A percentile compares a stretch with the other conserved stretches of the same genome.
phyloP scores from a whole-genome alignment of 2,113 vertebrate genomes.

The Malurus cyaneus region DNA sequence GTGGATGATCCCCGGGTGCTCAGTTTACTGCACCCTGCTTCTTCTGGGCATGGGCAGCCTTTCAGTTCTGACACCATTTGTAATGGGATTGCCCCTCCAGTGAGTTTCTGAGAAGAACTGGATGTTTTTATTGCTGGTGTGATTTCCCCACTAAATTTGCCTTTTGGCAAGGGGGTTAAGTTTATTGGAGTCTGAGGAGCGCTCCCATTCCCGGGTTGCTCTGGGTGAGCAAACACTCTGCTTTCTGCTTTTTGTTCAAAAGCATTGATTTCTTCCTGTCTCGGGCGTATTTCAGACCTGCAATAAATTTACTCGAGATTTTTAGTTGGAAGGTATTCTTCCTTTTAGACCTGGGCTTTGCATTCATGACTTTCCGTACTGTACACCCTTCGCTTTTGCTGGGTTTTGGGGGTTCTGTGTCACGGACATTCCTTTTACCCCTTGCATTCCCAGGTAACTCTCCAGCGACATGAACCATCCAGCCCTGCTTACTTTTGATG shows the following conservation, averaged over 20 bases:
- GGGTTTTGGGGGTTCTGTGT: background rate
- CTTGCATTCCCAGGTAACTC: background rate
- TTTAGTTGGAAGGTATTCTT: background rate
- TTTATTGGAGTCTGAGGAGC: background rate
- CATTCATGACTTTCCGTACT: background rate
- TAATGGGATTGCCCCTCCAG: background rate
- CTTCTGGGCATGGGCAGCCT: too few species aligned
- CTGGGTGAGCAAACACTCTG: background rate
- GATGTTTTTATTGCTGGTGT: background rate
- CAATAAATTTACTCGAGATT: constrained; percentile 39
- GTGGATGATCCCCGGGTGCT: background rate
- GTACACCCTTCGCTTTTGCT: background rate
- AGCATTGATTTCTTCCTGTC: constrained; percentile 42
- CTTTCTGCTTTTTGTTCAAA: constrained; percentile 25
- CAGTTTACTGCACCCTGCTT: background rate
- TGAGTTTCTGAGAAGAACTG: background rate
- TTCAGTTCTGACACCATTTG: too few species aligned
- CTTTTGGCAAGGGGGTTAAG: background rate
- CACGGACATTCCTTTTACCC: background rate
- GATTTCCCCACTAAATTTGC: background rate
- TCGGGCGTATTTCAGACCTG: constrained; percentile 15
- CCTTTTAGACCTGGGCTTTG: background rate
- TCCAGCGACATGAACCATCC: background rate
- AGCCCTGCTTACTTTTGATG: constrained; percentile 40
- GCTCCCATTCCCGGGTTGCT: background rate